phyloP scores from a whole-genome alignment of 2,888 invertebrate genomes.

The Conus canariensis region DNA sequence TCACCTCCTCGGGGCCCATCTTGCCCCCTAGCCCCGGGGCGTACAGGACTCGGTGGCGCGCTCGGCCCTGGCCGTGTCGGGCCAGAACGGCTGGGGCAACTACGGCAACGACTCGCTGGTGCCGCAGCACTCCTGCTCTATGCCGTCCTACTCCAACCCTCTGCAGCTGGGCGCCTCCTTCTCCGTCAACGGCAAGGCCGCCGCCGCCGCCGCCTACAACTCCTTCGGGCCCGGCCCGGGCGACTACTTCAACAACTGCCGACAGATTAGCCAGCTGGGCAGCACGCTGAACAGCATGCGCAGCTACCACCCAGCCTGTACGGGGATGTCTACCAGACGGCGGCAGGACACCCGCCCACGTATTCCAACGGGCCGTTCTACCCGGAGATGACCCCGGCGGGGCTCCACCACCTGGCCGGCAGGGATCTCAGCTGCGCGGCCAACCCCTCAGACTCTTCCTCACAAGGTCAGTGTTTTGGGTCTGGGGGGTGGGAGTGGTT shows the following conservation, averaged over 20 bases:
- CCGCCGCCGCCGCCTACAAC: slow-evolving; percentile 59
- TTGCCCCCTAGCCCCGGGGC: slow-evolving; percentile 66
- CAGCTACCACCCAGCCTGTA: slow-evolving; percentile 69
- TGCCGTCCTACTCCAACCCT: slow-evolving; percentile 68
- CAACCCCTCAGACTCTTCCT: slow-evolving; percentile 68
- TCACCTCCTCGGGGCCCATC: slow-evolving; percentile 64
- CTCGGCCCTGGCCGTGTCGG: slow-evolving; percentile 66
- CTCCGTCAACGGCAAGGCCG: slow-evolving; percentile 70
- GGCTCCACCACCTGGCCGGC: slow-evolving; percentile 70
- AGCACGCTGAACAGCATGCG: slow-evolving; percentile 71
- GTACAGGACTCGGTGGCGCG: slow-evolving; percentile 65
- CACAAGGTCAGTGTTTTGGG: slow-evolving; percentile 62
- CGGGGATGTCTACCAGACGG: slow-evolving; percentile 72
- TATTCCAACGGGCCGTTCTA: slow-evolving; percentile 74
- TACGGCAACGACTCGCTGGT: slow-evolving; percentile 67
- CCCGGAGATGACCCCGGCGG: slow-evolving; percentile 72
- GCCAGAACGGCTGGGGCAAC: slow-evolving; percentile 71
- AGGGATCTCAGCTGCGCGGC: slow-evolving; percentile 72
- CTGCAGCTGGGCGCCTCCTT: slow-evolving; percentile 70
- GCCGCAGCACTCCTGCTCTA: slow-evolving; percentile 71
- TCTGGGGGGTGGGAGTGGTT: too few relatives aligned
- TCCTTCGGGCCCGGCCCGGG: slow-evolving; percentile 66
- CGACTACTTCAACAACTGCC: slow-evolving; percentile 72
- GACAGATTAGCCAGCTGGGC: slow-evolving; percentile 70
- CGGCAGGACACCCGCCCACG: slow-evolving; percentile 67